These are phyloP conservation scores for Mycetomoellerius zeteki DNA, from an alignment of 1,140 invertebrate genomes.

Conservation along the genomic window DNA sequence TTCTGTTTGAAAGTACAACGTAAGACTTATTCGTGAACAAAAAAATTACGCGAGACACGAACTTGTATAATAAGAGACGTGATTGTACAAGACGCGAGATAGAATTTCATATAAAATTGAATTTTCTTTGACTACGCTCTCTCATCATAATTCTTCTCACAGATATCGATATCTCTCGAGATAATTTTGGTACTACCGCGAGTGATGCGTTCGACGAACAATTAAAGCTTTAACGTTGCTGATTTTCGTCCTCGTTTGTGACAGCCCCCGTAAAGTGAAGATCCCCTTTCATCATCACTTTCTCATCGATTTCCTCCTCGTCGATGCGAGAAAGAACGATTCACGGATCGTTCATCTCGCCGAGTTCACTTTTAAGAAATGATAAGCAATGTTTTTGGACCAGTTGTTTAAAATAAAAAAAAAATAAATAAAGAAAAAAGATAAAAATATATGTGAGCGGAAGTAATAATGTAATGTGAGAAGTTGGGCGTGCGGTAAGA, in stretches of 20 bases:
- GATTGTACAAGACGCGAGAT: background rate
- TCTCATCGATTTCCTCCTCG: constrained; percentile 41
- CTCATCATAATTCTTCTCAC: background rate
- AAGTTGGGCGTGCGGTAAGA: background rate
- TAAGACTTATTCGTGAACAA: background rate
- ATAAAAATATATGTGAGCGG: constrained; percentile 1
- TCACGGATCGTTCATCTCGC: constrained; percentile 22
- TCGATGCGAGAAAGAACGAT: constrained; percentile 1
- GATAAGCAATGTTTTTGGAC: constrained; percentile 72
- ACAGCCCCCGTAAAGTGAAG: too few species aligned
- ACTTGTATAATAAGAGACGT: background rate
- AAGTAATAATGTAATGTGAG: background rate
- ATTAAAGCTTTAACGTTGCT: constrained; percentile 11
- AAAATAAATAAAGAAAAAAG: background rate
- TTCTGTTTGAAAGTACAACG: background rate
- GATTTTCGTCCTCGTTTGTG: background rate
- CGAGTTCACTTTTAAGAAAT: constrained; percentile 45
- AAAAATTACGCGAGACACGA: background rate
- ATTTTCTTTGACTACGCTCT: background rate
- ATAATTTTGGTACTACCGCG: background rate
- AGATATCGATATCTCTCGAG: background rate
- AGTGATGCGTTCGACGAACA: background rate
- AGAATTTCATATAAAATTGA: constrained; percentile 19
- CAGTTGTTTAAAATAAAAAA: constrained; percentile 47
- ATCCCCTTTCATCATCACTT: constrained; percentile 23